These are phyloP conservation scores for Acanthurus lineatus DNA, from an alignment of 2,797 vertebrate genomes.

Conservation along the genomic window DNA sequence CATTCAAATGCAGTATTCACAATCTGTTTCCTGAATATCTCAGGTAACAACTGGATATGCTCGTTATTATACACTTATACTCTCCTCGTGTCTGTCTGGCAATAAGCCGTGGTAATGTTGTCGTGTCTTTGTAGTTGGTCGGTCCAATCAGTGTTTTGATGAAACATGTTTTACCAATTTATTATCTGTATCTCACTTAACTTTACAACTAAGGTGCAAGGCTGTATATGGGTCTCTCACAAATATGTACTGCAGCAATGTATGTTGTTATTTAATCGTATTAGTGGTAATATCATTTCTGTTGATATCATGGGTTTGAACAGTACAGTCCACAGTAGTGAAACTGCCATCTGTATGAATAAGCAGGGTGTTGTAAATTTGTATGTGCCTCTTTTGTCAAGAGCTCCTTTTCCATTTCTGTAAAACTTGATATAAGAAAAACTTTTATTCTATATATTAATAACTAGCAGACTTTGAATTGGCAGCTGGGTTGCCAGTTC, in stretches of 20 bases:
- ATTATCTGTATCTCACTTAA: conserved; percentile 61
- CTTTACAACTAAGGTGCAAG: conserved; percentile 52
- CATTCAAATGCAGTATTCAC: conserved; percentile 49
- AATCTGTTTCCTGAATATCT: conserved; percentile 68
- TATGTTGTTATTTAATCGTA: conserved; percentile 54
- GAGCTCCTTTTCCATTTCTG: conserved; percentile 67
- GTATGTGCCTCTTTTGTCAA: conserved; percentile 75
- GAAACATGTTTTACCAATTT: conserved; percentile 55
- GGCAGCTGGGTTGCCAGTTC: conserved; percentile 81
- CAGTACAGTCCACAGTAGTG: conserved; percentile 52
- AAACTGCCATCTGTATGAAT: conserved; percentile 75
- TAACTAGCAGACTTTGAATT: conserved; percentile 52
- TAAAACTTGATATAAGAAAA: conserved; percentile 54
- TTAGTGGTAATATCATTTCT: conserved; percentile 47
- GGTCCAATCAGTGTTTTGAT: conserved; percentile 63
- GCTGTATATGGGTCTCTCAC: conserved; percentile 61
- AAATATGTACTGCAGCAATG: conserved; percentile 75
- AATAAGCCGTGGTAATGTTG: conserved; percentile 50
- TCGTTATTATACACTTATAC: conserved; percentile 39
- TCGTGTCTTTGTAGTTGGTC: conserved; percentile 68
- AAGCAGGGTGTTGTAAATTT: conserved; percentile 74
- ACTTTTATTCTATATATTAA: conserved; percentile 53
- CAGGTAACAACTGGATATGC: conserved; percentile 68
- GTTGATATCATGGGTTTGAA: conserved; percentile 46
- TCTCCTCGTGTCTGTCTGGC: conserved; percentile 55